phyloP scores from a whole-genome alignment of 2,888 invertebrate species.

The Alitta virens region DNA sequence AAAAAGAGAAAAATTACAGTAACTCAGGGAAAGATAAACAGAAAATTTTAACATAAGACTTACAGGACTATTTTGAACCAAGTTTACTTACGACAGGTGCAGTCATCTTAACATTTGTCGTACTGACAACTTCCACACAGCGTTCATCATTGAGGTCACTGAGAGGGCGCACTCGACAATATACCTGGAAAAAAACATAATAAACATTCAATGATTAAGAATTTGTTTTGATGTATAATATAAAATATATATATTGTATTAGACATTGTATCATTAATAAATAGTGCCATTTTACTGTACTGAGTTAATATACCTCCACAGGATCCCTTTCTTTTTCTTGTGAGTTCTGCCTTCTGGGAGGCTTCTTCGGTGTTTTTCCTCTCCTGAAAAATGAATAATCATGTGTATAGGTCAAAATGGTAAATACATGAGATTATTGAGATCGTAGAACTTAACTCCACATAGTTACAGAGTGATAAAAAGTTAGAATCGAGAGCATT shows the following conservation, averaged over 20 bases:
- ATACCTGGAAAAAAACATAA: constrained; percentile 65
- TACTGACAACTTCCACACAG: constrained; percentile 51
- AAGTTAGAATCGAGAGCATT: too few relatives aligned
- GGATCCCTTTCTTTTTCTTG: constrained; percentile 37
- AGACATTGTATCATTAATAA: neutral
- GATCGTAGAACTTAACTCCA: too few relatives aligned
- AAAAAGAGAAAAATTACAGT: neutral
- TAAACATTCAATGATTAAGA: neutral
- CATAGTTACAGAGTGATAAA: too few relatives aligned
- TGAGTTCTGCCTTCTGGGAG: constrained; percentile 20
- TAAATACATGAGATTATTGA: too few relatives aligned
- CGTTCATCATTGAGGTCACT: constrained; percentile 63
- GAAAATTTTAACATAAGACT: neutral
- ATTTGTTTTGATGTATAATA: neutral
- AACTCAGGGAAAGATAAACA: neutral
- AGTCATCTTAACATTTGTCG: constrained; percentile 53
- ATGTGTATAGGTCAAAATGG: too few relatives aligned
- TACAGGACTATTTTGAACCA: too few relatives aligned
- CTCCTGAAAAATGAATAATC: constrained; percentile 39
- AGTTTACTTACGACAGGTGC: constrained; percentile 50
- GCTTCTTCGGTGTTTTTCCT: constrained; percentile 45
- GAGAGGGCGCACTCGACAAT: constrained; percentile 80
- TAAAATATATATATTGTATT: neutral
- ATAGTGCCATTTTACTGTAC: neutral
- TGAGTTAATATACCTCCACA: constrained; percentile 40